A percentile compares a stretch with the other conserved stretches of the same genome.
Evolutionary conservation across 1,140 invertebrate genomes (phyloP).

Genomic region (Pseudomyrmex gracilis): DNA sequence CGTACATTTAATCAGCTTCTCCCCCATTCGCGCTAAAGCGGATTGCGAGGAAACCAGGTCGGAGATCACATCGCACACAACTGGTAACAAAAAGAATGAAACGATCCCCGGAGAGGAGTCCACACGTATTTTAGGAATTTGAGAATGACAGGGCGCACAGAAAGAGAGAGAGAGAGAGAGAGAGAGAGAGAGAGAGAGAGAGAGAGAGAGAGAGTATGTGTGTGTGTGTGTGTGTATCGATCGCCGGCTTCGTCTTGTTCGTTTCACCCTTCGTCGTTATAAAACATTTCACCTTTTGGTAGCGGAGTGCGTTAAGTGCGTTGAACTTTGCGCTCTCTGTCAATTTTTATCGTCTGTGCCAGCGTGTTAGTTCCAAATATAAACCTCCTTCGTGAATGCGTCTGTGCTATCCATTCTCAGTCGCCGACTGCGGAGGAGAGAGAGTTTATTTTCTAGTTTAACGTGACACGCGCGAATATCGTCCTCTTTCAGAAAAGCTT

Average conservation of each 20-base stretch:
- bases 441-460: conserved; percentile 80
- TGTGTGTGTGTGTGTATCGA: too few species aligned
- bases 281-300: conserved; percentile 25
- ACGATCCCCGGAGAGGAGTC: not conserved
- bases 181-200: too few species aligned
- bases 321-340: conserved; percentile 72
- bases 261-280: not conserved
- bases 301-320: conserved; percentile 59
- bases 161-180: too few species aligned
- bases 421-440: conserved; percentile 51
- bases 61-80: conserved; percentile 38
- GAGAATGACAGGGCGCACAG: not conserved
- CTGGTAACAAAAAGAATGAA: conserved; percentile 27
- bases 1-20: conserved; percentile 52
- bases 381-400: conserved; percentile 77
- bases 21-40: conserved; percentile 41
- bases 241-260: not conserved
- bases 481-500: conserved; percentile 51
- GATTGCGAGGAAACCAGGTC: conserved; percentile 51
- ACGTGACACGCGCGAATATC: conserved; percentile 74
- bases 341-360: conserved; percentile 76
- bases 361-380: conserved; percentile 81
- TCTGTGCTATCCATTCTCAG: conserved; percentile 74
- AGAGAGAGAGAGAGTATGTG: too few species aligned
- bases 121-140: conserved; percentile 32